Conservation (phyloP, 2,797 vertebrate species). For the Pagetopsis macropterus region DNA sequence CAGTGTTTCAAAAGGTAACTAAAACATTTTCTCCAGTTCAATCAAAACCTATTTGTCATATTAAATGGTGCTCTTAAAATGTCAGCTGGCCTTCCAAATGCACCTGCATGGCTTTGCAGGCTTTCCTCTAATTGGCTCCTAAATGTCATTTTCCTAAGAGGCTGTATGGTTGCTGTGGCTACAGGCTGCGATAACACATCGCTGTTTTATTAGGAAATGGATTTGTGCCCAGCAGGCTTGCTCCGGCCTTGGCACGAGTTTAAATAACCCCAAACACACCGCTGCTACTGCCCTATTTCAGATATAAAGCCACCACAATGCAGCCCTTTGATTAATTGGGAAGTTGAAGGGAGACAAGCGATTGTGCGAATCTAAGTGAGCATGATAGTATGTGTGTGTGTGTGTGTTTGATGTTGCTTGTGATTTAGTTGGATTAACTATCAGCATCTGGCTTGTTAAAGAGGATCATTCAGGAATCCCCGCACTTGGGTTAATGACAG, state of each 20-base stretch:
- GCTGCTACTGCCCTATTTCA: conserved; percentile 49
- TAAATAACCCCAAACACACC: conserved; percentile 45
- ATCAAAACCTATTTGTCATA: not conserved
- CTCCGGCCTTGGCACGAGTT: conserved; percentile 47
- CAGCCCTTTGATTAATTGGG: conserved; percentile 55
- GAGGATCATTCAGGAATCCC: conserved; percentile 43
- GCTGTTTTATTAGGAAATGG: conserved; percentile 56
- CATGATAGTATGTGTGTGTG: not conserved
- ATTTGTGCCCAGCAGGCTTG: conserved; percentile 46
- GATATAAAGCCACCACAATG: conserved; percentile 59
- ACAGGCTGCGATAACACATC: conserved; percentile 44
- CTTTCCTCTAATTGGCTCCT: conserved; percentile 36
- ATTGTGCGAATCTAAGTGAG: conserved; percentile 17
- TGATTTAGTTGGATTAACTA: conserved; percentile 46
- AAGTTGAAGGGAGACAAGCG: conserved; percentile 18
- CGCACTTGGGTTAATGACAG: conserved; percentile 39
- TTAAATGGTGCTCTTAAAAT: conserved; percentile 6
- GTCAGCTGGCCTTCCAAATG: conserved; percentile 36
- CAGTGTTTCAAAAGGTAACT: not conserved
- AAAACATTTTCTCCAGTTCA: not conserved
- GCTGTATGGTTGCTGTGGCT: conserved; percentile 16
- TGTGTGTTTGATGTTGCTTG: conserved; percentile 26
- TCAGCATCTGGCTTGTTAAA: conserved; percentile 60
- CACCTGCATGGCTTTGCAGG: conserved; percentile 29
- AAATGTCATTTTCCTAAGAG: conserved; percentile 50